These are phyloP conservation scores for Drosophila rhopaloa DNA, from an alignment of 1,140 invertebrate genomes.

Conservation along the genomic window DNA sequence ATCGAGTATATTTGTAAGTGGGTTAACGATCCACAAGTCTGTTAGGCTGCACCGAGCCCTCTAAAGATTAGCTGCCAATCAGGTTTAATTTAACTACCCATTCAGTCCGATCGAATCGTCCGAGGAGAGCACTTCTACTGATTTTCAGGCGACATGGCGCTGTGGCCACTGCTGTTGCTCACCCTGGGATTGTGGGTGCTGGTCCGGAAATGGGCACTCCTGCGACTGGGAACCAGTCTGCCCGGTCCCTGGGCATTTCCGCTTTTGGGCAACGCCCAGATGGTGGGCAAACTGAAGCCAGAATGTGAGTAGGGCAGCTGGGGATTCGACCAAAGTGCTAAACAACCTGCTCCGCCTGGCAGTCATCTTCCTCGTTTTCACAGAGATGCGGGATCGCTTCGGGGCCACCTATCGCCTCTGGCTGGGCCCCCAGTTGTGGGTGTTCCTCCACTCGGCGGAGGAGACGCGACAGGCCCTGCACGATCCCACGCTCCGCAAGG, in stretches of 20 bases:
- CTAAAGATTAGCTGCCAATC: constrained; percentile 33
- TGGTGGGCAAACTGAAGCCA: constrained; percentile 73
- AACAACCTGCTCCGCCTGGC: background rate
- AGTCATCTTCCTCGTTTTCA: constrained; percentile 72
- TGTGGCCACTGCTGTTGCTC: constrained; percentile 36
- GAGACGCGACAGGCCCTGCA: constrained; percentile 71
- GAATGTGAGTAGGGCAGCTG: constrained; percentile 61
- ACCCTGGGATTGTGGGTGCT: constrained; percentile 24
- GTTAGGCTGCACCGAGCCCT: background rate
- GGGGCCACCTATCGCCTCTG: constrained; percentile 69
- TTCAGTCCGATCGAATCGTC: constrained; percentile 1
- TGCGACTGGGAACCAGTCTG: constrained; percentile 49
- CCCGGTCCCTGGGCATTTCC: constrained; percentile 75
- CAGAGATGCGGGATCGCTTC: constrained; percentile 59
- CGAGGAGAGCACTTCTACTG: background rate
- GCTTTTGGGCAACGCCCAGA: constrained; percentile 74
- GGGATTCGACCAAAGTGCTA: too few species aligned
- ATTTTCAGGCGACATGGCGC: constrained; percentile 29
- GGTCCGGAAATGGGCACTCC: constrained; percentile 33
- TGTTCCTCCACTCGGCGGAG: constrained; percentile 72
- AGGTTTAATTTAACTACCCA: constrained; percentile 1
- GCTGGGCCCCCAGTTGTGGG: constrained; percentile 75
- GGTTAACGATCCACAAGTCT: constrained; percentile 6
- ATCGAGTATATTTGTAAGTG: background rate
- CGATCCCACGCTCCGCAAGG: constrained; percentile 60